phyloP scores from a whole-genome alignment of 2,113 vertebrate genomes.

The Lota lota region DNA sequence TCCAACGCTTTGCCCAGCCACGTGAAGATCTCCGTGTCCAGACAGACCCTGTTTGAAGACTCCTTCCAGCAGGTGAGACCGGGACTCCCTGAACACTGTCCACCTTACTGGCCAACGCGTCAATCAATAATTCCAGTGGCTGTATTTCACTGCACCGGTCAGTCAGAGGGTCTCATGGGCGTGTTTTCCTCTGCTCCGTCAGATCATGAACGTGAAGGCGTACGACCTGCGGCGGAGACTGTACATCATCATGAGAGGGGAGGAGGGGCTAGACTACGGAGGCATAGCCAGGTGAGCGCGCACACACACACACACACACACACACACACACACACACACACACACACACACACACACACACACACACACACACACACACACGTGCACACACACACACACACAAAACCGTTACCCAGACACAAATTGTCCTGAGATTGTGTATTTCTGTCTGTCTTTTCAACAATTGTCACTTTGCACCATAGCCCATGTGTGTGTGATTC shows the following conservation, averaged over 20 bases:
- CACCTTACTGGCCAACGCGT: no score
- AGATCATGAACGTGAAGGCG: constrained; percentile 99
- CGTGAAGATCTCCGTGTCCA: constrained; percentile 95
- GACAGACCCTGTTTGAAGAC: constrained; percentile 96
- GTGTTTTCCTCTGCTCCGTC: constrained; percentile 10
- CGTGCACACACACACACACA: no score
- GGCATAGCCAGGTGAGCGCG: constrained; percentile 90
- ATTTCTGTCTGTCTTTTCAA: not conserved
- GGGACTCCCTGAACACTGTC: no score
- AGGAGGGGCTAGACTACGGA: constrained; percentile 95
- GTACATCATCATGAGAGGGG: constrained; percentile 98
- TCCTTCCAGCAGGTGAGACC: constrained; percentile 92
- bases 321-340: no score
- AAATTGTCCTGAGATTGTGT: no score
- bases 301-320: no score
- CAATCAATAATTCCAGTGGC: no score
- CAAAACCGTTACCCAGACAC: no score
- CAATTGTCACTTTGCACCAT: not conserved
- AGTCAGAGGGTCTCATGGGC: no score
- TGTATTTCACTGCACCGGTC: not conserved
- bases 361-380: no score
- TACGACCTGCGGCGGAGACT: constrained; percentile 92
- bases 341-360: no score
- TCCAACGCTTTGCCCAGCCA: constrained; percentile 95
- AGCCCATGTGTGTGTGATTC: no score